Base-by-base conservation (phyloP, 2,113 vertebrate genomes). In the Girardinichthys multiradiatus region DNA sequence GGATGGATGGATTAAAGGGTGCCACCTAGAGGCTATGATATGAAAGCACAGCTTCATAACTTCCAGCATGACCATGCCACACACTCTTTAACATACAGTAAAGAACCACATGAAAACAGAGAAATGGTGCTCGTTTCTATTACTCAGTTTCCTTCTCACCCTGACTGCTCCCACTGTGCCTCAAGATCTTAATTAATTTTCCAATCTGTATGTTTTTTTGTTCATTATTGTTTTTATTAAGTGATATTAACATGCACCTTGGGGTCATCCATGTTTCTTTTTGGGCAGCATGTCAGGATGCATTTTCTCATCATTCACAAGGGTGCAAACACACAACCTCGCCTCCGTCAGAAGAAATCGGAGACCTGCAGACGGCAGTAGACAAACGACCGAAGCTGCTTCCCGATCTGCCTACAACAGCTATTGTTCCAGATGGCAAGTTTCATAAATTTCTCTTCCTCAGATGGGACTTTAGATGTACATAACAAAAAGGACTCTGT, bases 241-340 rank as follows among this genome's bases (percentile, higher is more conserved):
- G 28, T 24, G 62, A 70, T 81, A 78, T 64, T 48, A 78, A 85
- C 81, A 86, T 84, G 79, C 86, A 86, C 76, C 90, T 89, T 89
- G 86, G n/a, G 88, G 89, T 87, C 76, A 74, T 73, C 81, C 82
- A 51, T 69, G 62, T 70, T 69, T 63, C 75, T 60, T 80, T 64
- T 67, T 57, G 81, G 68, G 78, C 83, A 87, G 83, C 81, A 45
- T 71, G 66, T 80, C 70, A 75, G 64, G 80, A 82, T 75, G 72
- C 31, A 51, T 57, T 74, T 64, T 80, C 1, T 17, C 28, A 7
- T 66, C 30, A n/a, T 45, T 64, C 33, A 48, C 27, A 33, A 14
- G 61, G 26, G 42, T 74, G 42, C 64, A 66, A 58, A 29, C 69
- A 82, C 45, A 63, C 54, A 76, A 70, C 61, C 0, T 0, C 37